These are phyloP conservation scores for Andrena praecox DNA, from an alignment of 2,888 invertebrate genomes.

Conservation along the genomic window DNA sequence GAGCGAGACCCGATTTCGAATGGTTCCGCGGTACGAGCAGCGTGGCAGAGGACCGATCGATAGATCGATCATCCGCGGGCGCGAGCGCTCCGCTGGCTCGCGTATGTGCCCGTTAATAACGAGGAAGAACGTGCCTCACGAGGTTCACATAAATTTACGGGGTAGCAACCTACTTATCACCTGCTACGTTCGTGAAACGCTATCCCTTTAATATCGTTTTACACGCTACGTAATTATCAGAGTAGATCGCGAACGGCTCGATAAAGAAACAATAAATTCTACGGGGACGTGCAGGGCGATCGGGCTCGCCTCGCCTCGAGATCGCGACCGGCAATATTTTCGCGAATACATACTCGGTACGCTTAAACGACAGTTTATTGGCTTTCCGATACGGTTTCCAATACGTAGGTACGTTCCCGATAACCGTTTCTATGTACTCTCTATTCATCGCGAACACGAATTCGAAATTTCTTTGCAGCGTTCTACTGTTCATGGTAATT, in stretches of 20 bases:
- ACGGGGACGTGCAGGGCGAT: neutral
- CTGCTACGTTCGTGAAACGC: conserved; percentile 64
- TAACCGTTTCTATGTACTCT: neutral
- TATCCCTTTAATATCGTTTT: conserved; percentile 70
- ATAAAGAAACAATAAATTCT: conserved; percentile 44
- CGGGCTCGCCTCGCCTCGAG: neutral
- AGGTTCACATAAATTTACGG: conserved; percentile 64
- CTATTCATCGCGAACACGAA: neutral
- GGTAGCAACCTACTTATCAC: conserved; percentile 67
- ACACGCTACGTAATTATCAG: conserved; percentile 66
- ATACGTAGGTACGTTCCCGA: neutral
- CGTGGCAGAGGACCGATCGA: conserved; percentile 6
- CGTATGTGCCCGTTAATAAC: conserved; percentile 51
- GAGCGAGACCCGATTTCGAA: conserved; percentile 59
- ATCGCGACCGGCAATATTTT: neutral
- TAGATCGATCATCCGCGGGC: conserved; percentile 34
- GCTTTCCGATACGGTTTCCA: no score
- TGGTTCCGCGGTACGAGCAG: conserved; percentile 20
- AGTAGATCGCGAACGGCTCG: conserved; percentile 51
- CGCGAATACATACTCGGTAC: neutral
- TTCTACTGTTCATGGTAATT: no score
- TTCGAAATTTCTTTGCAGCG: no score
- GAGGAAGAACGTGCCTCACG: conserved; percentile 53
- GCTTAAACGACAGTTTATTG: neutral
- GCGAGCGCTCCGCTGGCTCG: neutral